Percentiles rank a stretch among this genome's conserved stretches.
These are phyloP conservation scores for Monomorium pharaonis DNA, from an alignment of 1,140 invertebrate genomes.

Conservation along the genomic window DNA sequence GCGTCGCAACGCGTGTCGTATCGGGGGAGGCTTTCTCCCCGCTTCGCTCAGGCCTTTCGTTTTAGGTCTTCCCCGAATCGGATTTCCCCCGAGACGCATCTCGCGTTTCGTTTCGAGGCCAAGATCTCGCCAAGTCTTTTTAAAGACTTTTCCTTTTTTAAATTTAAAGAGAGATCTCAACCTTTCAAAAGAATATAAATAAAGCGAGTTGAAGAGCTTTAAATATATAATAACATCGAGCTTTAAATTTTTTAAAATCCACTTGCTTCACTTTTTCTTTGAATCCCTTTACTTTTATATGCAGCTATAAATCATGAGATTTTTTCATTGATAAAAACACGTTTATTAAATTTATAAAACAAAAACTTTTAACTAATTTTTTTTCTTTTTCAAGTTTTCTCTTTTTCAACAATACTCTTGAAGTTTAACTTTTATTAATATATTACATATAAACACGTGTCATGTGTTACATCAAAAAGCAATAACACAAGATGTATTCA, in stretches of 20 bases:
- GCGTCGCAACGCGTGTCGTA: conserved; percentile 57
- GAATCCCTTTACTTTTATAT: not conserved
- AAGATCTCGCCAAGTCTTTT: not conserved
- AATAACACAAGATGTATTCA: not conserved
- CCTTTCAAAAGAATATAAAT: not conserved
- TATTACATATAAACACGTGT: not conserved
- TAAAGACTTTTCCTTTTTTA: not conserved
- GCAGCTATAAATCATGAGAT: not conserved
- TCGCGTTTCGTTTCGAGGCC: not conserved
- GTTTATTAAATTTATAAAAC: not conserved
- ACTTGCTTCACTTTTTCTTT: not conserved
- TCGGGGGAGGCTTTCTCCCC: conserved; percentile 57
- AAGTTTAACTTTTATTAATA: not conserved
- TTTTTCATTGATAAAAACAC: not conserved
- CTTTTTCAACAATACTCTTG: not conserved
- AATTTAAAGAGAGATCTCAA: not conserved
- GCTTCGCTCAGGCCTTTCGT: conserved; percentile 9
- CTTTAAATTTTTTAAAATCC: too few relatives aligned
- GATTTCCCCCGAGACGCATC: conserved; percentile 34
- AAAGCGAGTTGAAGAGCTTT: not conserved
- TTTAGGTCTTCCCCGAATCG: conserved; percentile 50
- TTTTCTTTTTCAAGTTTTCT: not conserved
- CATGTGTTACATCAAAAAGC: not conserved
- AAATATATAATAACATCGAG: not conserved
- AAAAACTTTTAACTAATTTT: not conserved